These are phyloP conservation scores for Oceanodroma tethys DNA, from an alignment of 2,113 vertebrate species.

Conservation along the genomic window DNA sequence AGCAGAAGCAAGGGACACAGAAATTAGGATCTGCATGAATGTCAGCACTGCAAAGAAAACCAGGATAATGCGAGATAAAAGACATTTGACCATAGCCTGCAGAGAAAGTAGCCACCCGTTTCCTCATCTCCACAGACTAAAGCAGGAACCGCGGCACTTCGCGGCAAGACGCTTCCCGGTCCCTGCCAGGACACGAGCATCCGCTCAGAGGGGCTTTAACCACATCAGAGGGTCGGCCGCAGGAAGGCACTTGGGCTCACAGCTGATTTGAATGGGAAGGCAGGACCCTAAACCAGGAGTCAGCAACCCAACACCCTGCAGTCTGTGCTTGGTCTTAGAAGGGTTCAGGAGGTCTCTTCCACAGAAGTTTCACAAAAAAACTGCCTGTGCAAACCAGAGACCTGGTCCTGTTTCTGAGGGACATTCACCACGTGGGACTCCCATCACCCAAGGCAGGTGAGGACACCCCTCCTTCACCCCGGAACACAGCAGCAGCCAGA, in stretches of 20 bases:
- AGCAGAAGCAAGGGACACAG: neutral
- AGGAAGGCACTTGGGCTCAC: neutral
- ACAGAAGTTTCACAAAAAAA: neutral
- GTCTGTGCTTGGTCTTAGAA: neutral
- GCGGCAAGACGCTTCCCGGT: neutral
- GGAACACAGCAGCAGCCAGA: neutral
- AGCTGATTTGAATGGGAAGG: neutral
- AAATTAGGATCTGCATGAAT: neutral
- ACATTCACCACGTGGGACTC: rapidly evolving
- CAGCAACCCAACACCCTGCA: neutral
- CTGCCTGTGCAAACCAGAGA: neutral
- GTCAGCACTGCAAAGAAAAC: neutral
- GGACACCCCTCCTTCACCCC: neutral
- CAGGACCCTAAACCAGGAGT: neutral
- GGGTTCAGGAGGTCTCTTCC: neutral
- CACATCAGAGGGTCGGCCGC: neutral
- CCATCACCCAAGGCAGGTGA: neutral
- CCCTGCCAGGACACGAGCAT: neutral
- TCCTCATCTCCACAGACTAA: neutral
- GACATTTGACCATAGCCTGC: neutral
- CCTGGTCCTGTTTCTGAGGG: neutral
- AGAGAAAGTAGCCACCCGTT: neutral
- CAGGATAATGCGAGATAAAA: neutral
- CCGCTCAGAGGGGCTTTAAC: neutral
- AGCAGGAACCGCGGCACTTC: neutral